These are phyloP conservation scores for Pseudococcus longispinus DNA, from an alignment of 2,888 invertebrate genomes.

Conservation along the genomic window DNA sequence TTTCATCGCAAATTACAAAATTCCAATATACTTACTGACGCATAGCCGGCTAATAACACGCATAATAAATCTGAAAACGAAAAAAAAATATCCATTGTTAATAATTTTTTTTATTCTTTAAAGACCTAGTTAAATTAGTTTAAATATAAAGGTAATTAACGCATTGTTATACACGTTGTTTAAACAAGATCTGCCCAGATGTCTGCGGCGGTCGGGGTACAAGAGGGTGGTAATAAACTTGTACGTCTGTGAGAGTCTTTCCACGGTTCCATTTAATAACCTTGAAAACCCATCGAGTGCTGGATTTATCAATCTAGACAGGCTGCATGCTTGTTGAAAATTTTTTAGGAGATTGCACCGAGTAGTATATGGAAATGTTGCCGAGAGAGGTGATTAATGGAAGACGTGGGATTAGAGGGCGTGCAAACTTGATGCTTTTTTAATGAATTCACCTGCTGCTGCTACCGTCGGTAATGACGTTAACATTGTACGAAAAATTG, in stretches of 20 bases:
- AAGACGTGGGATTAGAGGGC: neutral
- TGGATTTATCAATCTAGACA: constrained; percentile 23
- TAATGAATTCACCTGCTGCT: constrained; percentile 24
- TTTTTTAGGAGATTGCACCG: neutral
- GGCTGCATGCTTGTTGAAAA: neutral
- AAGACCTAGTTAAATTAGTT: constrained; percentile 42
- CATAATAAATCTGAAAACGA: constrained; percentile 50
- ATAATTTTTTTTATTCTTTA: neutral
- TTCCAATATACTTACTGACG: constrained; percentile 30
- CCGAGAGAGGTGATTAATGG: neutral
- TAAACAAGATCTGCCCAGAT: neutral
- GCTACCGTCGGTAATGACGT: neutral
- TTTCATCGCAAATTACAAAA: constrained; percentile 16
- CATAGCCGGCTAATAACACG: constrained; percentile 46
- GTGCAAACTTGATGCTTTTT: neutral
- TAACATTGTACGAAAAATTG: neutral
- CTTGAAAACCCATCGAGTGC: neutral
- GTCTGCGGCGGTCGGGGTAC: neutral
- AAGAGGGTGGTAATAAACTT: neutral
- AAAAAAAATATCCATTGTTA: constrained; percentile 26
- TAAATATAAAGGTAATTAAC: constrained; percentile 36
- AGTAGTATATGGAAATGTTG: neutral
- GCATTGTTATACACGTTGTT: constrained; percentile 38
- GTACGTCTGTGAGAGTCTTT: constrained; percentile 46
- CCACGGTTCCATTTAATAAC: constrained; percentile 51